Evolutionary conservation across 2,113 vertebrate species (phyloP), one percentile per base, ranked within the genome.

Genomic region (Cepphus grylle): DNA sequence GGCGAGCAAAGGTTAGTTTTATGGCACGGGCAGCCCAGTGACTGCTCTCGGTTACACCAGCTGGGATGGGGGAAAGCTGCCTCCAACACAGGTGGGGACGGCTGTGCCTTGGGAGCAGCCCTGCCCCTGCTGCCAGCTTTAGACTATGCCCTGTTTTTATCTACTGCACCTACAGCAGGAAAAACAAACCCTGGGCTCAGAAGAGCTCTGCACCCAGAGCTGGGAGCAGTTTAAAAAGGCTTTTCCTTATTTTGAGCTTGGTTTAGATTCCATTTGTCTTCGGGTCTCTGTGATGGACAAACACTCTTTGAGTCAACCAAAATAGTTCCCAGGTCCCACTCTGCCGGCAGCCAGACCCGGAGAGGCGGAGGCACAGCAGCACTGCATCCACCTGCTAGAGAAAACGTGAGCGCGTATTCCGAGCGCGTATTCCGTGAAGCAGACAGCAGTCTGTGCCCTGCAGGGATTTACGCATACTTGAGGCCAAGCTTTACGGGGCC

Each of bases 351-450:
- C 52, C 70, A 30, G 62, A 55, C 47, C 47, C 47, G 56, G 30
- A 56, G 50, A 52, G 50, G 55, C 56, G 8, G 56, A 29, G 56
- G 18, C 16, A 4, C 1, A 0, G 6, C 45, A 32, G 56, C 63
- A 34, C 45, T 0, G 0, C 62, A 12, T 9, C 43, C 66, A 26
- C 16, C n/a, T 26, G 71, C 53, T 15, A 1, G 26, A 50, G 82
- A 38, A n/a, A 66, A 50, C 1, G 9, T 7, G 3, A 8, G 23
- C n/a, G 2, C n/a, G n/a, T n/a, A n/a, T n/a, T n/a, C n/a, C 10
- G 3, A 8, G 21, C n/a, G 2, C 0, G 1, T 8, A 15, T 26
- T 45, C 34, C 45, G 36, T 8, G 20, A 4, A 42, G 67, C 81
- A 55, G 5, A 17, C 47, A 50, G 66, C 69, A 70, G 81, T 0